A percentile compares a stretch with the other conserved stretches of the same genome.
phyloP scores from a whole-genome alignment of 2,113 vertebrate species.

The Oreocharis arfaki region DNA sequence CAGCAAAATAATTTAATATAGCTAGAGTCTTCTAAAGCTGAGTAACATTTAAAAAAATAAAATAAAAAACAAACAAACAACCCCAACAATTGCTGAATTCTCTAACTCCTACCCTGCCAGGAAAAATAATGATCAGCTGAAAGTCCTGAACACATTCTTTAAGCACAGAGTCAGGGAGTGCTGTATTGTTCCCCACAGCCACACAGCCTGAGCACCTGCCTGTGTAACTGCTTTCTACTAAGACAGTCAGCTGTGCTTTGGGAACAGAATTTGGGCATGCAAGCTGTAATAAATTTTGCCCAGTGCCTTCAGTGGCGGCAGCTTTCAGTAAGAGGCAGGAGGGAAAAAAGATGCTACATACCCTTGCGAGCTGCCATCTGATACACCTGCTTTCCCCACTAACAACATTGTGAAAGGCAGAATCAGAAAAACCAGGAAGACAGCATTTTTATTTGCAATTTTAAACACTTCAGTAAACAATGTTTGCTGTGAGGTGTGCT shows the following conservation, averaged over 20 bases:
- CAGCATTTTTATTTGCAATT: neutral
- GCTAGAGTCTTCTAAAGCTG: neutral
- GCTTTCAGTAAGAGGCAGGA: neutral
- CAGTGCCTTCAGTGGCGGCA: neutral
- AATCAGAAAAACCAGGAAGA: neutral
- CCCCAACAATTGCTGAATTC: neutral
- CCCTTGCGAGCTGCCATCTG: neutral
- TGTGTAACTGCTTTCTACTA: neutral
- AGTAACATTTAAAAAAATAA: neutral
- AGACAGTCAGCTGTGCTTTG: neutral
- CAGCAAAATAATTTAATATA: conserved; percentile 25
- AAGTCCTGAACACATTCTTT: neutral
- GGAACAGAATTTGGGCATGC: neutral
- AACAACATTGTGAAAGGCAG: neutral
- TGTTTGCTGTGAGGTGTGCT: neutral
- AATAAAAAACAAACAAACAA: neutral
- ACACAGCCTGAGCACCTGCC: neutral
- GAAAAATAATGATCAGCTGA: conserved; percentile 24
- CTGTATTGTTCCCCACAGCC: neutral
- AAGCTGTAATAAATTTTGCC: neutral
- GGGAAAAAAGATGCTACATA: neutral
- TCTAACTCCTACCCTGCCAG: neutral
- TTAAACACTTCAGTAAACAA: neutral
- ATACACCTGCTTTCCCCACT: neutral
- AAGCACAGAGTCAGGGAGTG: neutral